Conservation (phyloP, 2,888 invertebrate species). For the Lycia hirtaria region DNA sequence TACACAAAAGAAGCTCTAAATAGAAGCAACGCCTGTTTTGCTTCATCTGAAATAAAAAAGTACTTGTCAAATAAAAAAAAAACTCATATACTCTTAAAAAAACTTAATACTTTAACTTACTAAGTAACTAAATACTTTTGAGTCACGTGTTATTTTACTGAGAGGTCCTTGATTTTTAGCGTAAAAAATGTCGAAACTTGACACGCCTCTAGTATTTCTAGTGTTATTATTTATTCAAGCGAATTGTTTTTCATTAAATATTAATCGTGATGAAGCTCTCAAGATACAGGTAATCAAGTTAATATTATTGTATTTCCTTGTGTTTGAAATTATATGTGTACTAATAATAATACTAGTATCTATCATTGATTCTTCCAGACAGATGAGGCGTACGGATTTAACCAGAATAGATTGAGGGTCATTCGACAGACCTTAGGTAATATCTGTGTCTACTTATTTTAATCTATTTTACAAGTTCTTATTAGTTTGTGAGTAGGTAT, state of each 20-base stretch:
- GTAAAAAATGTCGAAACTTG: slow-evolving; percentile 2
- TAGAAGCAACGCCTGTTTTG: too few species aligned
- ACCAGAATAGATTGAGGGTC: slow-evolving; percentile 29
- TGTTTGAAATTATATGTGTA: neutral
- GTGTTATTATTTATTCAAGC: neutral
- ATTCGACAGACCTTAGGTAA: slow-evolving; percentile 33
- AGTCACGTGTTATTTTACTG: too few species aligned
- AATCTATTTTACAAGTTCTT: too few species aligned
- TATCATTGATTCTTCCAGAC: slow-evolving; percentile 27
- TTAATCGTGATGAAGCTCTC: slow-evolving; percentile 5
- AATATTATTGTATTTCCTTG: slow-evolving; percentile 1
- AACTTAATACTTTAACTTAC: neutral
- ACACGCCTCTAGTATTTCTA: neutral
- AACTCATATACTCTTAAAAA: too few species aligned
- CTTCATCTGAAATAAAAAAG: too few species aligned
- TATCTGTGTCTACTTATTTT: neutral
- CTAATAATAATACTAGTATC: neutral
- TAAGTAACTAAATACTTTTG: too few species aligned
- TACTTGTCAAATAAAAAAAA: too few species aligned
- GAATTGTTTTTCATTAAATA: slow-evolving; percentile 6
- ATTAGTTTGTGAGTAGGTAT: too few species aligned
- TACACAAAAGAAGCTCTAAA: neutral
- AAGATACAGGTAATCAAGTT: slow-evolving; percentile 10
- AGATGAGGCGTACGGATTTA: slow-evolving; percentile 15
- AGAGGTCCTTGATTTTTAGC: too few species aligned